Conservation (phyloP, 2,888 invertebrate species). For the Branchipolynoe longqiensis region DNA sequence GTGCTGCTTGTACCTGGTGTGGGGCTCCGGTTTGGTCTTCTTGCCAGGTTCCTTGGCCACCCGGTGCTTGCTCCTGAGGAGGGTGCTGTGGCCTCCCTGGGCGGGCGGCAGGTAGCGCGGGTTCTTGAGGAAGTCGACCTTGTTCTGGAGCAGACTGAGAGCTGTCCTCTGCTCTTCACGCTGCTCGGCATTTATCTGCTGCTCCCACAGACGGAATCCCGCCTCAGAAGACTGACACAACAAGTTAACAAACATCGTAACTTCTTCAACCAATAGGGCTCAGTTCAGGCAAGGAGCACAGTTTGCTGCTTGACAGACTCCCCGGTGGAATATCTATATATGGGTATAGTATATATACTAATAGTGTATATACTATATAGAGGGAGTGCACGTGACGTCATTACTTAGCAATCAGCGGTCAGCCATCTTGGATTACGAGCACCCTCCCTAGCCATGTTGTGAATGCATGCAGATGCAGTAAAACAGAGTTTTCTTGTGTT, state of each 20-base stretch:
- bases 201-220: conserved; percentile 74
- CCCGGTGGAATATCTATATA: too few species aligned
- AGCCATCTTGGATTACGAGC: too few species aligned
- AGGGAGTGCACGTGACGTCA: too few species aligned
- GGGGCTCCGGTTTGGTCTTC: conserved; percentile 69
- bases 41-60: conserved; percentile 75
- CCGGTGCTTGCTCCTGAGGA: conserved; percentile 73
- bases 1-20: neutral
- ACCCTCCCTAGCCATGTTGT: too few species aligned
- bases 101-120: conserved; percentile 76
- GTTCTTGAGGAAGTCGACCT: conserved; percentile 77
- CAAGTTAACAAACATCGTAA: neutral
- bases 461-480: too few species aligned
- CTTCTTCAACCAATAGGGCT: too few species aligned
- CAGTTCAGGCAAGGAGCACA: too few species aligned
- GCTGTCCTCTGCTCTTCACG: conserved; percentile 73
- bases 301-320: too few species aligned
- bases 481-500: too few species aligned
- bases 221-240: neutral
- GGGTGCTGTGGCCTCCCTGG: conserved; percentile 70
- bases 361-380: too few species aligned
- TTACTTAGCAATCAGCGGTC: too few species aligned
- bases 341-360: too few species aligned
- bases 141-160: conserved; percentile 76
- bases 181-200: conserved; percentile 75